Conservation (phyloP, 1,140 invertebrate genomes). For the Caenorhabditis remanei region DNA sequence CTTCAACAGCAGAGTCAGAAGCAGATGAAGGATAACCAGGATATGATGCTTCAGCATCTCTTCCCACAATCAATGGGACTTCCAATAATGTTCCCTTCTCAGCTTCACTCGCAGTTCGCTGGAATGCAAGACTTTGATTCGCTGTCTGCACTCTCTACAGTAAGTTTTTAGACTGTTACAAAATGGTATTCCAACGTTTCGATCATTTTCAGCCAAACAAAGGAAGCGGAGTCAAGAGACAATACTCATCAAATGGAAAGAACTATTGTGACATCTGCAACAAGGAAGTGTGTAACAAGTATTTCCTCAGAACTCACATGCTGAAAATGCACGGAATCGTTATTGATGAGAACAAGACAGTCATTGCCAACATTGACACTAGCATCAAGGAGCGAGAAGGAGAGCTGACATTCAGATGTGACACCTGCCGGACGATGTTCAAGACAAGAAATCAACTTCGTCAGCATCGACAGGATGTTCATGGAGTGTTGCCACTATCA, state of each 20-base stretch:
- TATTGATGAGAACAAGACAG: constrained; percentile 81
- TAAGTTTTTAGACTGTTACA: not conserved
- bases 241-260: constrained; percentile 81
- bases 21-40: constrained; percentile 1
- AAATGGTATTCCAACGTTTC: not conserved
- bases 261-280: constrained; percentile 99
- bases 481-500: constrained; percentile 68
- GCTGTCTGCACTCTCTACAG: constrained; percentile 1
- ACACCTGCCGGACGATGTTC: constrained; percentile 70
- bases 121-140: constrained; percentile 45
- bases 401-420: constrained; percentile 73
- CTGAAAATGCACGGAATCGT: constrained; percentile 98
- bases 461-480: constrained; percentile 72
- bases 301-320: constrained; percentile 99
- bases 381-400: constrained; percentile 73
- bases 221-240: constrained; percentile 71
- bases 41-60: not conserved
- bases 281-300: constrained; percentile 99
- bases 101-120: not conserved
- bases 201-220: constrained; percentile 25
- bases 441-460: constrained; percentile 68
- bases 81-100: not conserved
- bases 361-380: constrained; percentile 78
- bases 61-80: constrained; percentile 17
- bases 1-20: constrained; percentile 33